Conservation (phyloP, 2,797 vertebrate genomes). For the Lophotriccus pileatus region DNA sequence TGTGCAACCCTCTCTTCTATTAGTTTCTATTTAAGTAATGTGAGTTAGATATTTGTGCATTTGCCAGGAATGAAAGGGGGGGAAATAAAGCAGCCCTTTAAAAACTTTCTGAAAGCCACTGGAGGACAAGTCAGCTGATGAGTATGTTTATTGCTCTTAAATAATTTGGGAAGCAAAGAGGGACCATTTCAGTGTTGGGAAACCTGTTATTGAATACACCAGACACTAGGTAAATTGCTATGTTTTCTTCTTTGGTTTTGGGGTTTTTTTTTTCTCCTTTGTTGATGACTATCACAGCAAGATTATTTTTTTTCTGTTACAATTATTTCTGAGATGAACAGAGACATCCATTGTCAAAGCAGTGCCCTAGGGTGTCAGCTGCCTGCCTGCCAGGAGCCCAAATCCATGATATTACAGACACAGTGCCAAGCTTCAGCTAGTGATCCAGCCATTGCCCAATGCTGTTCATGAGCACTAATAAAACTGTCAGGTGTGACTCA, state of each 20-base stretch:
- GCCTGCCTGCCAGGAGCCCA: conserved; percentile 16
- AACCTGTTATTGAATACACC: not conserved
- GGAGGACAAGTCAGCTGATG: conserved; percentile 36
- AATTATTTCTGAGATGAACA: conserved; percentile 43
- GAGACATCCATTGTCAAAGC: conserved; percentile 33
- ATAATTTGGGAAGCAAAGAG: conserved; percentile 34
- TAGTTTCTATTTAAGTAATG: conserved; percentile 49
- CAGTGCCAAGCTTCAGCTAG: conserved; percentile 23
- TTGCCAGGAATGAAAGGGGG: conserved; percentile 12
- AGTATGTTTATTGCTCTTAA: conserved; percentile 49
- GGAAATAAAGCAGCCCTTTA: conserved; percentile 34
- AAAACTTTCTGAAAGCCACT: not conserved
- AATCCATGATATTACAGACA: conserved; percentile 9
- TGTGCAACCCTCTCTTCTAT: conserved; percentile 17
- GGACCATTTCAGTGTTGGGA: not conserved
- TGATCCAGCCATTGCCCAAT: conserved; percentile 36
- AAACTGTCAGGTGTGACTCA: conserved; percentile 52
- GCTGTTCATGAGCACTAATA: not conserved
- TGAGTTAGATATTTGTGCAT: conserved; percentile 31
- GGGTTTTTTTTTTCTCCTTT: not conserved
- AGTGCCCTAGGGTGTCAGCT: not conserved
- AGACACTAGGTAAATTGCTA: conserved; percentile 13
- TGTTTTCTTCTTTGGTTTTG: not conserved
- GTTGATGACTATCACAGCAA: not conserved
- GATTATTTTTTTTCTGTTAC: not conserved